Conservation (phyloP, 2,113 vertebrate genomes). For the Syngnathoides biaculeatus region DNA sequence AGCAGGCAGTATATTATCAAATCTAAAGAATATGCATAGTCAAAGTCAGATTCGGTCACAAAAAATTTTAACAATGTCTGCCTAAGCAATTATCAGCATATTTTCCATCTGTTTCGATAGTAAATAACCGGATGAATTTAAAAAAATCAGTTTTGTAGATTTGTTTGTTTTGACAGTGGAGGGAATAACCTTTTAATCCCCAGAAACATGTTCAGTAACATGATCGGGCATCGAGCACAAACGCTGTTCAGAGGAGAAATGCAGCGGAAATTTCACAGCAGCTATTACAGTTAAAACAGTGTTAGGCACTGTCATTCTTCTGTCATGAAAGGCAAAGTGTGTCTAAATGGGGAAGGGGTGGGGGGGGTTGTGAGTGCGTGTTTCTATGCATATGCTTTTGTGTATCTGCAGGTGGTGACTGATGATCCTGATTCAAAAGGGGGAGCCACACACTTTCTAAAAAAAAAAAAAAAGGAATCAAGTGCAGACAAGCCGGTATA, state of each 20-base stretch:
- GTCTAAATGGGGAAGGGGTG: constrained; percentile 18
- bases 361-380: constrained; percentile 40
- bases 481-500: constrained; percentile 52
- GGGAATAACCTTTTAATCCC: not conserved
- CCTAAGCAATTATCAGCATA: not conserved
- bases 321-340: constrained; percentile 44
- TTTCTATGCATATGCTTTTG: constrained; percentile 17
- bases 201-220: not conserved
- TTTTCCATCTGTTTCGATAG: not conserved
- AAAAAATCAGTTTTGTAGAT: not conserved
- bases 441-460: constrained; percentile 47
- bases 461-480: constrained; percentile 56
- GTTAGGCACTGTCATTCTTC: constrained; percentile 53
- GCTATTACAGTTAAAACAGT: constrained; percentile 56
- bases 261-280: constrained; percentile 45
- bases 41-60: not conserved
- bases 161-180: not conserved
- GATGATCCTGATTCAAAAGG: constrained; percentile 62
- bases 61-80: not conserved
- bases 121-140: not conserved
- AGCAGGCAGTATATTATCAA: too few species aligned
- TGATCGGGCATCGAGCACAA: not conserved
- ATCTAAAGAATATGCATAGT: too few species aligned
- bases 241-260: constrained; percentile 28
- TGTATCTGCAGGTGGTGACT: constrained; percentile 61